phyloP scores from a whole-genome alignment of 2,888 invertebrate genomes.

The Erynnis tages region DNA sequence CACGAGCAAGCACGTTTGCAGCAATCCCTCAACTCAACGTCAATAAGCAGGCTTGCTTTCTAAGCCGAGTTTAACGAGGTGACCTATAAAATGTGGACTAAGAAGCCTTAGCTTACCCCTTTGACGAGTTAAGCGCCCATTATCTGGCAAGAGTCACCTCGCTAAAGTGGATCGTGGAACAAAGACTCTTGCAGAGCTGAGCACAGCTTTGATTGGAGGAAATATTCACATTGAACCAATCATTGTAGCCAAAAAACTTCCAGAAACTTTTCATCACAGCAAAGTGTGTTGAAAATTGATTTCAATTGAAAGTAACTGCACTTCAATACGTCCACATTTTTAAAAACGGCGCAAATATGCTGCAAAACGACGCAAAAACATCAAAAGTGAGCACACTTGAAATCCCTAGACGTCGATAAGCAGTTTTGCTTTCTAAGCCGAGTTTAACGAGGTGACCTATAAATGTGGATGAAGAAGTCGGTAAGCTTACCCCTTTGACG shows the following conservation, averaged over 20 bases:
- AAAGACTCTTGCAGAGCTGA: too few relatives aligned
- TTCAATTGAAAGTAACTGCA: too few relatives aligned
- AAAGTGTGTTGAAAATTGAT: too few relatives aligned
- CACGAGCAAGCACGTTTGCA: too few relatives aligned
- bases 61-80: conserved; percentile 10
- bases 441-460: conserved; percentile 18
- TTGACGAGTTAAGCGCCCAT: conserved; percentile 15
- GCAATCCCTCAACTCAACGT: not conserved
- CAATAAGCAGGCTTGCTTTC: not conserved
- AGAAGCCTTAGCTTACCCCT: conserved; percentile 10
- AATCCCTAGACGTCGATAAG: not conserved
- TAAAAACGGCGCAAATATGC: too few relatives aligned
- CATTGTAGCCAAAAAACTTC: too few relatives aligned
- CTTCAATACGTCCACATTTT: too few relatives aligned
- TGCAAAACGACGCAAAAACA: too few relatives aligned
- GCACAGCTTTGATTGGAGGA: not conserved
- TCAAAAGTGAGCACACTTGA: too few relatives aligned
- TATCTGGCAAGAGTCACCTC: not conserved
- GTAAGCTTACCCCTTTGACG: conserved; percentile 12
- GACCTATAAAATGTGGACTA: conserved; percentile 19
- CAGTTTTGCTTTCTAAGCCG: not conserved
- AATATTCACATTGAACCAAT: too few relatives aligned
- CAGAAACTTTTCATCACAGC: too few relatives aligned
- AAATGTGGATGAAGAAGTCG: conserved; percentile 14
- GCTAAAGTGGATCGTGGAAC: conserved; percentile 8